phyloP scores from a whole-genome alignment of 2,113 vertebrate genomes.

The Hiodon tergisus region DNA sequence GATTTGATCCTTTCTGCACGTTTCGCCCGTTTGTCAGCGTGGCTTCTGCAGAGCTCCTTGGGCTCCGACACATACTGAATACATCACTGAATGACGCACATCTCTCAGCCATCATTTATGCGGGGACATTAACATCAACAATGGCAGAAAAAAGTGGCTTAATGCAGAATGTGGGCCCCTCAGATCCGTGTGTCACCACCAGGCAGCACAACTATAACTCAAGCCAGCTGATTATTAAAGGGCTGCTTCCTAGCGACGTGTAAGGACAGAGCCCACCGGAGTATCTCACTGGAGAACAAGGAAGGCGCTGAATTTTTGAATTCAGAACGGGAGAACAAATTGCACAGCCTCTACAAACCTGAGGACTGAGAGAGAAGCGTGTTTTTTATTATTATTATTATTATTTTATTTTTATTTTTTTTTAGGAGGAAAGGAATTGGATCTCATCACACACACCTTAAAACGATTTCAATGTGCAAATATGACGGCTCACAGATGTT shows the following conservation, averaged over 20 bases:
- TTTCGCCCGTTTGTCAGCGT: neutral
- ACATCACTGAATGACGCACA: neutral
- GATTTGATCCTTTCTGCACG: no score
- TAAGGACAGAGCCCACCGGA: constrained; percentile 37
- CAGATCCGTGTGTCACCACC: constrained; percentile 34
- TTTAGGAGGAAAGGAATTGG: no score
- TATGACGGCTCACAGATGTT: no score
- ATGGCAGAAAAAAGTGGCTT: constrained; percentile 23
- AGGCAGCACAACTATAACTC: constrained; percentile 40
- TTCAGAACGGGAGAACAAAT: constrained; percentile 29
- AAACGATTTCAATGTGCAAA: no score
- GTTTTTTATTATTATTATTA: no score
- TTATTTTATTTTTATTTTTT: no score
- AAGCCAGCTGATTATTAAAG: constrained; percentile 45
- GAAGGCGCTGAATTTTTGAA: constrained; percentile 13
- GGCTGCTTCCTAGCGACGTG: constrained; percentile 36
- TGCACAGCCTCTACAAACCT: constrained; percentile 30
- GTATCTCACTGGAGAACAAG: constrained; percentile 5
- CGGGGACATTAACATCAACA: constrained; percentile 14
- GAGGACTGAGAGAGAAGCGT: neutral
- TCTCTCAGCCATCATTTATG: constrained; percentile 34
- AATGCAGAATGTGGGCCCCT: constrained; percentile 24
- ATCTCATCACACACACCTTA: no score
- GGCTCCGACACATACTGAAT: constrained; percentile 21
- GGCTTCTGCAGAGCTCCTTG: constrained; percentile 12